Base-by-base conservation (phyloP, 1,140 invertebrate genomes). In the Bombus terrestris region DNA sequence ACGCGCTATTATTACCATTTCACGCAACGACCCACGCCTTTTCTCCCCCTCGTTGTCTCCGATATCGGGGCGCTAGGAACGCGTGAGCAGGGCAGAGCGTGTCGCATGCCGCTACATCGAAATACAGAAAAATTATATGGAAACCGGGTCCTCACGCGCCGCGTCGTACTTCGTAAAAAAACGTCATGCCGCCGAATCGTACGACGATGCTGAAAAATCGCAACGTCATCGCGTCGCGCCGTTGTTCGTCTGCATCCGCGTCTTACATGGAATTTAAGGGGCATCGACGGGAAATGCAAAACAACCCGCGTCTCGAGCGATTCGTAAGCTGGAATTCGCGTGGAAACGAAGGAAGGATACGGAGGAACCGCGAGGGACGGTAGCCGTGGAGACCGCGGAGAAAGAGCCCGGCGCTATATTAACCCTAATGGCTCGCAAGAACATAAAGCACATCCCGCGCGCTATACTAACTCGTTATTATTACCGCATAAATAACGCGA, bases 391-490 rank as follows among this genome's bases (percentile, higher is more conserved):
- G 59, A 57, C 37, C 79, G 64, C 37, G 39, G 71, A 66, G 79
- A 85, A 83, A 90, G 90, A 90, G 81, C 90, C 83, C 86, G 68
- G 57, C 91, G 91, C 92, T 94, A 93, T 95, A 95, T 94, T 95
- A 94, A 94, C 94, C 94, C 93, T 95, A 95, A 95, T 95, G 94
- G 93, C 89, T 94, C 89, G 92, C 93, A 90, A 93, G 91, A 93
- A 94, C 93, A 95, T 95, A 95, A 95, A 95, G 94, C 94, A 94
- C 94, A 95, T 94, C 94, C 94, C 92, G 93, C 93, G 94, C 94
- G 93, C 62, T 95, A 95, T 86, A 93, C 93, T 94, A 94, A 94
- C 93, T 95, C 94, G 94, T 95, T 95, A 95, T 95, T 95, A 95
- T 95, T 94, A 92, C 93, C 92, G 93, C 92, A 95, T 95, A 95